Percentiles rank a stretch among this genome's conserved stretches.
These are phyloP conservation scores for Barbus barbus DNA, from an alignment of 2,113 vertebrate species.

Conservation along the genomic window DNA sequence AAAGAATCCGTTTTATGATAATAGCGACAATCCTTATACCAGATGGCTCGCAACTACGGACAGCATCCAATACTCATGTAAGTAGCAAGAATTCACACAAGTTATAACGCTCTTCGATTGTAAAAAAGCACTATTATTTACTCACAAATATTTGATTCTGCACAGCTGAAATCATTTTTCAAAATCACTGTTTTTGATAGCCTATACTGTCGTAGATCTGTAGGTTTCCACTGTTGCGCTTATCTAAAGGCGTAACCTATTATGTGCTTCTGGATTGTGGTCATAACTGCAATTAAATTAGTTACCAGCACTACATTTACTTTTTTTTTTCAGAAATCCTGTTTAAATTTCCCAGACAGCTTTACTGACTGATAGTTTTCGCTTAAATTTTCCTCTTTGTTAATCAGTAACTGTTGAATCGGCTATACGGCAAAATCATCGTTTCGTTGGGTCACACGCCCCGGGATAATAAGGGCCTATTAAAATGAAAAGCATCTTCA, in stretches of 20 bases:
- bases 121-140: neutral
- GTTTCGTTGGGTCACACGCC: neutral
- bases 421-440: neutral
- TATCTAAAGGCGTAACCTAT: slow-evolving; percentile 54
- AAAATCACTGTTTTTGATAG: slow-evolving; percentile 60
- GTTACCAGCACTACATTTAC: neutral
- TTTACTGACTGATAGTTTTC: neutral
- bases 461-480: neutral
- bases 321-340: neutral
- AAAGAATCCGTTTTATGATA: slow-evolving; percentile 97
- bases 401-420: slow-evolving; percentile 11
- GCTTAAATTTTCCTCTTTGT: slow-evolving; percentile 16
- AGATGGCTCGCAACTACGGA: slow-evolving; percentile 97
- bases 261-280: neutral
- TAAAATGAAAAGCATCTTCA: neutral
- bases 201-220: neutral
- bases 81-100: slow-evolving; percentile 70
- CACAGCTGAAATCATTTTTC: neutral
- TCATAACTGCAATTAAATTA: no score
- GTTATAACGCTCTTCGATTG: neutral
- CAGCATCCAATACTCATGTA: slow-evolving; percentile 97
- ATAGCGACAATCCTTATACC: slow-evolving; percentile 95
- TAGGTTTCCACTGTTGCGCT: slow-evolving; percentile 39
- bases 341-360: neutral
- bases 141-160: neutral